phyloP scores from a whole-genome alignment of 2,888 invertebrate species.

The Trissoscelio sp. region DNA sequence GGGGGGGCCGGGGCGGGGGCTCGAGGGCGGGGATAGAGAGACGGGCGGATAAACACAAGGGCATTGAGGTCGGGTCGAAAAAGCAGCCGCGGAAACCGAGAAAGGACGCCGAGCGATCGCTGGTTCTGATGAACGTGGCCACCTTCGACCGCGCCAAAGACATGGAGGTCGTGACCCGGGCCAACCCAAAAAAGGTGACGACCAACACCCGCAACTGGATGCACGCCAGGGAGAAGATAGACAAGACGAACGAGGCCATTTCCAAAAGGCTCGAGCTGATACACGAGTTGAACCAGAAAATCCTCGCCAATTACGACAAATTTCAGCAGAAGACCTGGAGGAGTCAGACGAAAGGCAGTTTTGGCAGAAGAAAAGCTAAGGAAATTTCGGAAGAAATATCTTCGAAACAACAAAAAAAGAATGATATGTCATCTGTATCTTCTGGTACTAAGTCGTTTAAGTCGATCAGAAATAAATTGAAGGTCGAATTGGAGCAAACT shows the following conservation, averaged over 20 bases:
- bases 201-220: slow-evolving; percentile 72
- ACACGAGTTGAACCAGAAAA: slow-evolving; percentile 81
- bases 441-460: slow-evolving; percentile 53
- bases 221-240: slow-evolving; percentile 74
- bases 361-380: slow-evolving; percentile 29
- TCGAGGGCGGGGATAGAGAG: too few relatives aligned
- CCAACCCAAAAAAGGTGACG: slow-evolving; percentile 69
- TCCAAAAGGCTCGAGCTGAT: slow-evolving; percentile 79
- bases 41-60: too few relatives aligned
- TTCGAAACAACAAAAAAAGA: slow-evolving; percentile 63
- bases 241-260: slow-evolving; percentile 80
- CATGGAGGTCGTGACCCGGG: slow-evolving; percentile 75
- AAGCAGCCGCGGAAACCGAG: background rate
- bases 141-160: slow-evolving; percentile 72
- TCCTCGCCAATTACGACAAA: slow-evolving; percentile 79
- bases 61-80: too few relatives aligned
- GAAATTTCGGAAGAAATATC: slow-evolving; percentile 18
- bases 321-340: slow-evolving; percentile 78
- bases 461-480: slow-evolving; percentile 38
- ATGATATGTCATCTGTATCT: slow-evolving; percentile 70
- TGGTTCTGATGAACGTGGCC: slow-evolving; percentile 78
- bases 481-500: background rate
- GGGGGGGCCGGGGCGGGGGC: too few relatives aligned
- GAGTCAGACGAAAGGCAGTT: slow-evolving; percentile 57
- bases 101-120: slow-evolving; percentile 18